Conservation (phyloP, 2,888 invertebrate species). For the Drosophila silvestris region DNA sequence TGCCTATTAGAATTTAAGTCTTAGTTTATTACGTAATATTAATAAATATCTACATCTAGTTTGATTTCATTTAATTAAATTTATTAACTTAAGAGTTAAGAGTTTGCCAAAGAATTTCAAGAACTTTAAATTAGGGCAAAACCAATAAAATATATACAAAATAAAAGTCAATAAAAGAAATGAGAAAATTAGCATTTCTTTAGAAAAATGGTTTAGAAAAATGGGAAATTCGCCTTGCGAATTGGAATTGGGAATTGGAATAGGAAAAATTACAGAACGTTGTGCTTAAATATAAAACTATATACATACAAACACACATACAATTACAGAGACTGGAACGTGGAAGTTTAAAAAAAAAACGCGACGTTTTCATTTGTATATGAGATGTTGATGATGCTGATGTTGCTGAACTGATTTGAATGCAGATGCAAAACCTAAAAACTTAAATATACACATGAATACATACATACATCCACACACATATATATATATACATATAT, state of each 20-base stretch:
- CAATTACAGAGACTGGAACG: background rate
- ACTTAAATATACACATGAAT: constrained; percentile 14
- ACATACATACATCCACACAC: background rate
- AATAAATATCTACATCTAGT: background rate
- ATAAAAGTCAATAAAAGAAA: background rate
- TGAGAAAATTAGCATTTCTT: background rate
- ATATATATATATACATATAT: constrained; percentile 3
- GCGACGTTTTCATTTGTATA: constrained; percentile 25
- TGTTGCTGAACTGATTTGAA: constrained; percentile 34
- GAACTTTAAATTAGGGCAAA: background rate
- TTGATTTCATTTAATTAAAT: background rate
- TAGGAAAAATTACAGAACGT: background rate
- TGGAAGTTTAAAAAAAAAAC: constrained; percentile 9
- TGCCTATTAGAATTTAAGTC: background rate
- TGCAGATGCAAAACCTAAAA: constrained; percentile 40
- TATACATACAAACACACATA: constrained; percentile 7
- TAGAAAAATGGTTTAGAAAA: background rate
- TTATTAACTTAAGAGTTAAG: background rate
- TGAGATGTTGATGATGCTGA: constrained; percentile 32
- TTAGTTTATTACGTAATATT: background rate
- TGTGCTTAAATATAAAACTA: background rate
- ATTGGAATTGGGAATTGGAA: background rate
- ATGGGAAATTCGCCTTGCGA: background rate
- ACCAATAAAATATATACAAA: background rate
- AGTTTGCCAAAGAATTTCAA: background rate